Conservation (phyloP, 2,113 vertebrate genomes). For the Calyptommatus sinebrachiatus region DNA sequence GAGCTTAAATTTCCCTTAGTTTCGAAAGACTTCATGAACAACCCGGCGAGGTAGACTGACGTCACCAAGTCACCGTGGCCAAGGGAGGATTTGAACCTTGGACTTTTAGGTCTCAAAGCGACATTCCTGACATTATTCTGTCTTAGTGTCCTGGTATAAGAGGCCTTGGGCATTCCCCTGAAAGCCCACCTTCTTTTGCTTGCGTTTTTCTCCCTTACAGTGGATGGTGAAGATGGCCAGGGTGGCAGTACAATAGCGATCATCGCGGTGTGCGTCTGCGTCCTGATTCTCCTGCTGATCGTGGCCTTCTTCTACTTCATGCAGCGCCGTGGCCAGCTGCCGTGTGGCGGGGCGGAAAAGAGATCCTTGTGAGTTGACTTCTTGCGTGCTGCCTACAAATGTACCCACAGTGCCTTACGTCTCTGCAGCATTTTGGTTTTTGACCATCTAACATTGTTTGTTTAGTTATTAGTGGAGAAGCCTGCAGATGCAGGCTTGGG, state of each 20-base stretch:
- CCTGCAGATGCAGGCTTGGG: too few relatives aligned
- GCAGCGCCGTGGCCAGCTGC: conserved; percentile 78
- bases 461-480: too few relatives aligned
- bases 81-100: too few relatives aligned
- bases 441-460: too few relatives aligned
- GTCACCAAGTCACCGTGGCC: too few relatives aligned
- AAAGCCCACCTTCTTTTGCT: neutral
- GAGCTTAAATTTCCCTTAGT: too few relatives aligned
- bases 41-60: too few relatives aligned
- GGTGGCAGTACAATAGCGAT: conserved; percentile 80
- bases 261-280: conserved; percentile 86
- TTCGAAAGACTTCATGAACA: too few relatives aligned
- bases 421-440: neutral
- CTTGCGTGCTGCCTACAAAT: neutral
- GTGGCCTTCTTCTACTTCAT: conserved; percentile 84
- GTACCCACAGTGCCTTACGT: neutral
- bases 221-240: conserved; percentile 68
- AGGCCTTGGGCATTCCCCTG: neutral
- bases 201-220: conserved; percentile 54
- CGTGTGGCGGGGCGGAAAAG: conserved; percentile 78
- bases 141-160: too few relatives aligned
- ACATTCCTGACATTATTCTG: too few relatives aligned
- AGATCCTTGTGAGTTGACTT: conserved; percentile 77
- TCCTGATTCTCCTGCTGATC: conserved; percentile 83
- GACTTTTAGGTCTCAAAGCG: too few relatives aligned